Base-by-base conservation (phyloP, 1,140 invertebrate genomes). In the Caerostris extrusa region DNA sequence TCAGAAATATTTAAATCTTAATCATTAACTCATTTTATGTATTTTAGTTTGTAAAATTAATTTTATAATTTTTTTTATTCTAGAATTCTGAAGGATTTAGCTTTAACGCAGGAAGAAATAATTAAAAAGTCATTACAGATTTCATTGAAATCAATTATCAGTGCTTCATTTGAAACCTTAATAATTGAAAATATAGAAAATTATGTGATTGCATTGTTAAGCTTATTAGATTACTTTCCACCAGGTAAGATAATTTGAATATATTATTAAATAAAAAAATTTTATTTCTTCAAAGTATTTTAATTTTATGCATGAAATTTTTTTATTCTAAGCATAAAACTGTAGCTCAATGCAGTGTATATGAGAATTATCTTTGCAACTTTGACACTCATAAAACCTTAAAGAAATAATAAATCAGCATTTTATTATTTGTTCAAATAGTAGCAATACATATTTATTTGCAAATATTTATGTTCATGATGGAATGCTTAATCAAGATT, bases 171-270 rank as follows among this genome's bases (percentile, higher is more conserved):
- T 10, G 0, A 19, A 64, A 14, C 10, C 5, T 6, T 64, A 17
- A 64, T 60, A 19, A 3, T 55, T 50, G 50, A 61, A 53, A 8
- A 10, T 14, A 88, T 88, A 50, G 57, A 88, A 53, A 67, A 14
- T n/a, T 57, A 4, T 34, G 53, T 60, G 14, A 34, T 64, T 12
- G 64, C 60, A n/a, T 67, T 88, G 50, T 53, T 88, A 55, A 60
- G 86, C 6, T 10, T 88, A 10, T 55, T 88, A 50, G 86, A 88
- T 53, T 64, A 88, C 50, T 88, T 88, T 14, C 19, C 58, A n/a
- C 19, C 55, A 14, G 86, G 86, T 67, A 88, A 67, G 86, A 19
- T 60, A n/a, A 3, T 60, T 34, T 53, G 5, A 12, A 77, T 3
- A 77, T 50, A 34, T 2, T 34, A 34, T 34, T 34, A 34, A 34